phyloP scores from a whole-genome alignment of 2,797 vertebrate species.

The Prunella strophiata region DNA sequence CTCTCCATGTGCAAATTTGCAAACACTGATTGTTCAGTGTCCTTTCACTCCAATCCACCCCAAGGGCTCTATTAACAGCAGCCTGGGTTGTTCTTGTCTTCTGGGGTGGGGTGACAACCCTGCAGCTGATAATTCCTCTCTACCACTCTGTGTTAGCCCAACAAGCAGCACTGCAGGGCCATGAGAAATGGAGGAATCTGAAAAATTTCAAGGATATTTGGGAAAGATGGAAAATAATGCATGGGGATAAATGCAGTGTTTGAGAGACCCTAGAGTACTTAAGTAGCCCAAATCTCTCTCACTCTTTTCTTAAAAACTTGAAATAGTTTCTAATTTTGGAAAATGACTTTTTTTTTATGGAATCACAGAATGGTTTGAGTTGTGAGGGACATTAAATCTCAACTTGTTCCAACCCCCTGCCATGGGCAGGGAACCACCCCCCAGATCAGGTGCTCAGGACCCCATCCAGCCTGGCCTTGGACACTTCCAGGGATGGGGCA shows the following conservation, averaged over 20 bases:
- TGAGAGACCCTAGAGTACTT: background rate
- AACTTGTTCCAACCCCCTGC: background rate
- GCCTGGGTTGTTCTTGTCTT: background rate
- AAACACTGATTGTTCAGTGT: background rate
- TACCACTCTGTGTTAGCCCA: background rate
- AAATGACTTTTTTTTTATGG: background rate
- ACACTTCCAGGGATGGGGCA: background rate
- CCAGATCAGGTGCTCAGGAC: background rate
- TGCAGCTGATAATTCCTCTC: background rate
- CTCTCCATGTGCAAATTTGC: accelerated
- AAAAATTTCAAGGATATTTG: background rate
- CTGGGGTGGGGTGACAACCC: background rate
- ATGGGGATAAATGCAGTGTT: background rate
- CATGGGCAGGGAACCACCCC: background rate
- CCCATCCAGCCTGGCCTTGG: background rate
- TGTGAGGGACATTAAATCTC: background rate
- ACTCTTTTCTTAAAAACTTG: background rate
- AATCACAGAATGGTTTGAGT: background rate
- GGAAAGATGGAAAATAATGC: background rate
- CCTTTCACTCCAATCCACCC: background rate
- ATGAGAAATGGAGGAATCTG: background rate
- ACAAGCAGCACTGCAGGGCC: background rate
- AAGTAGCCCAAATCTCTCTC: background rate
- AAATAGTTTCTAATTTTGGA: background rate
- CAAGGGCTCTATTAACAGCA: too few relatives aligned